Percentiles rank a stretch among this genome's conserved stretches.
These are phyloP conservation scores for Physeter macrocephalus DNA, from an alignment of 2,113 vertebrate species.

Conservation along the genomic window DNA sequence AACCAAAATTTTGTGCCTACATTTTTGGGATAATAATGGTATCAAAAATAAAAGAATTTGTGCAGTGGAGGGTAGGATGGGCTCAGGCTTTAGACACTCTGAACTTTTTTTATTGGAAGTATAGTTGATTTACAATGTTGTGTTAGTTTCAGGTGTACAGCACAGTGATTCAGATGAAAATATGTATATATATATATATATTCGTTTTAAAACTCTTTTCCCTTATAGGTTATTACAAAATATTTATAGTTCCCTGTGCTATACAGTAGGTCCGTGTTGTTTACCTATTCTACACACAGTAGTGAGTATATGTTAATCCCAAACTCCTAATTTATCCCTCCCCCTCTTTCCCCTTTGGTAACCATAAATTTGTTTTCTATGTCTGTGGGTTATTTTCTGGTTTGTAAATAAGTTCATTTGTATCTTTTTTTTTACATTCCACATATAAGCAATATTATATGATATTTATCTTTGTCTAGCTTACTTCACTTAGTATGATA, in stretches of 20 bases:
- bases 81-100: neutral
- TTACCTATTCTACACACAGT: neutral
- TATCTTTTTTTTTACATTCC: too few species aligned
- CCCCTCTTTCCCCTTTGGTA: neutral
- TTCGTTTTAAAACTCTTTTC: neutral
- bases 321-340: neutral
- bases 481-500: neutral
- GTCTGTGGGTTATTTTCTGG: neutral
- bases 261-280: neutral
- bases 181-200: neutral
- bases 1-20: neutral
- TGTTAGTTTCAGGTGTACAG: neutral
- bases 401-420: neutral
- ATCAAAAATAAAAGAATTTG: constrained; percentile 22
- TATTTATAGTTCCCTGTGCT: neutral
- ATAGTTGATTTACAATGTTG: neutral
- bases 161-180: neutral
- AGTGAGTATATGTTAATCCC: neutral
- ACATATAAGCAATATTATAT: too few species aligned
- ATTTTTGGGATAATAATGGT: neutral
- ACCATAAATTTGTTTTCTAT: neutral
- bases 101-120: neutral
- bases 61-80: neutral
- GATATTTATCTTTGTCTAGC: neutral
- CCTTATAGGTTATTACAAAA: neutral